Evolutionary conservation across 2,888 invertebrate genomes (phyloP).

Genomic region (Drosophila bunnanda): DNA sequence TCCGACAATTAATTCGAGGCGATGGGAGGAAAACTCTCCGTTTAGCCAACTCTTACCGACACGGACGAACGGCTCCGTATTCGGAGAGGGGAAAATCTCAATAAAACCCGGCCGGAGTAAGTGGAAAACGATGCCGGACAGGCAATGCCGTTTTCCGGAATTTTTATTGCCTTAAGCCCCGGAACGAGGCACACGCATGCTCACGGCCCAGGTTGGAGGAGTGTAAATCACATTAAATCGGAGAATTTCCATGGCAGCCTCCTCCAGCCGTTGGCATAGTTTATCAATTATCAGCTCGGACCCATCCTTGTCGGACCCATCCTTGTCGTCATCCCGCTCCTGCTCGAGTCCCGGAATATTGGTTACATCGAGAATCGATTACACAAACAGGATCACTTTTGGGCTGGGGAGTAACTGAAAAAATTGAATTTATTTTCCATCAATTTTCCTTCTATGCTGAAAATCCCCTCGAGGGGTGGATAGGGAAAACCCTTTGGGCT

Average conservation of each 20-base stretch:
- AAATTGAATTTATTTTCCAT: conserved; percentile 64
- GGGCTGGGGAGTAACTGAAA: not conserved
- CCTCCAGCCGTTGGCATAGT: conserved; percentile 18
- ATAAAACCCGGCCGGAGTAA: conserved; percentile 25
- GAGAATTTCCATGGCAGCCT: conserved; percentile 32
- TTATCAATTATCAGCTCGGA: conserved; percentile 36
- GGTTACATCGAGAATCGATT: conserved; percentile 57
- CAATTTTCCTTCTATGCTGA: conserved; percentile 47
- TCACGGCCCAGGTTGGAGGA: conserved; percentile 32
- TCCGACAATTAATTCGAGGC: conserved; percentile 44
- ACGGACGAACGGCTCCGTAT: conserved; percentile 1
- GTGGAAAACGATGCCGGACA: conserved; percentile 34
- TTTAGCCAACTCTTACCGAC: conserved; percentile 21
- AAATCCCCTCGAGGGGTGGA: not conserved
- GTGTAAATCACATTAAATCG: conserved; percentile 60
- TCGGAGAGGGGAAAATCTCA: conserved; percentile 16
- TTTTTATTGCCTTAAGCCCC: conserved; percentile 55
- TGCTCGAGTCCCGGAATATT: conserved; percentile 1
- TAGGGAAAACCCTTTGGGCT: conserved; percentile 19
- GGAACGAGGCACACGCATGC: conserved; percentile 18
- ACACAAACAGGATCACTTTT: conserved; percentile 21
- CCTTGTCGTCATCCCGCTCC: not conserved
- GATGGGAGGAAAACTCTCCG: conserved; percentile 34
- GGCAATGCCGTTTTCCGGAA: conserved; percentile 43
- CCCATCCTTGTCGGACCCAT: too few species aligned